Conservation (phyloP, 2,888 invertebrate species). For the Rhyacophila evoluta region DNA sequence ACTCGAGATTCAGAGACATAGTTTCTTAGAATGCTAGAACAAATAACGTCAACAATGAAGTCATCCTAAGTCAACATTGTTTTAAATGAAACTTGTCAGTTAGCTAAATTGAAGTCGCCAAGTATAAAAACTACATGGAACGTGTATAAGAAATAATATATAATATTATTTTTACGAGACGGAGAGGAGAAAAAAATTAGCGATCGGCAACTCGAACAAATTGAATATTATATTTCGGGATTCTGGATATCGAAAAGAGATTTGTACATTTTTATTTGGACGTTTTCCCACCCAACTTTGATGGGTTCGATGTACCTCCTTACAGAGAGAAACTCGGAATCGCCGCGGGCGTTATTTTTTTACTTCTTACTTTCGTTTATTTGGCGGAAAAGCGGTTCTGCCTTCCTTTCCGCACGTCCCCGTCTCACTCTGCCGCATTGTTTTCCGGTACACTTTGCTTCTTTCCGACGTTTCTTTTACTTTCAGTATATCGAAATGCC, state of each 20-base stretch:
- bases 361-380: constrained; percentile 20
- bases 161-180: too few relatives aligned
- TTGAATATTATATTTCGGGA: neutral
- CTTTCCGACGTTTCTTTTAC: constrained; percentile 12
- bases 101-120: too few relatives aligned
- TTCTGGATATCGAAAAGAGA: constrained; percentile 11
- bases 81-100: too few relatives aligned
- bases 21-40: too few relatives aligned
- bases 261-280: constrained; percentile 24
- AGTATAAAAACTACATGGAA: too few relatives aligned
- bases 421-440: neutral
- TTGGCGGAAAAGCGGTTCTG: constrained; percentile 2
- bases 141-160: too few relatives aligned
- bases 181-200: neutral
- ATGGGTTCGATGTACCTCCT: neutral
- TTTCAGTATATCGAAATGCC: constrained; percentile 18
- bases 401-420: constrained; percentile 14
- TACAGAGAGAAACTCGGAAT: neutral
- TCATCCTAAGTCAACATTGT: too few relatives aligned
- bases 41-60: too few relatives aligned
- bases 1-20: too few relatives aligned
- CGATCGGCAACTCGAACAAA: neutral
- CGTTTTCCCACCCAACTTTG: constrained; percentile 9
- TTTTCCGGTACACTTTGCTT: constrained; percentile 14
- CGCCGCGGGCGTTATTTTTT: constrained; percentile 14